A percentile compares a stretch with the other conserved stretches of the same genome.
Conservation (phyloP, 2,797 vertebrate species). For the Prunella strophiata region DNA sequence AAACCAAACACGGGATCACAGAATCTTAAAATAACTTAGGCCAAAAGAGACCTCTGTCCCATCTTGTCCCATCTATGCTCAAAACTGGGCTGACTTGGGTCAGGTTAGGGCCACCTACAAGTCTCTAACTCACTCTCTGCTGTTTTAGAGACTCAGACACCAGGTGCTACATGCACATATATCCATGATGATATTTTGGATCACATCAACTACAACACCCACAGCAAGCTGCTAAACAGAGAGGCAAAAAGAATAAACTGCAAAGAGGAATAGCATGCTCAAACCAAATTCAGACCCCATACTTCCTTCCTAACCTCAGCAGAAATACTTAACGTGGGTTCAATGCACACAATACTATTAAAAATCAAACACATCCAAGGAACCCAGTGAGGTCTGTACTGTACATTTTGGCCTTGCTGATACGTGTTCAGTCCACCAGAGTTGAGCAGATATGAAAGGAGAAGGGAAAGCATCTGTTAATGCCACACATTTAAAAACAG, state of each 20-base stretch:
- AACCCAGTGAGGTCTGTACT: neutral
- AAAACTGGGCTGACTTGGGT: neutral
- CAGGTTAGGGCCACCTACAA: neutral
- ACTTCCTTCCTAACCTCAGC: neutral
- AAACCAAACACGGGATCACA: neutral
- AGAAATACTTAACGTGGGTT: neutral
- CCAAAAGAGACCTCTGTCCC: neutral
- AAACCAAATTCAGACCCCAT: neutral
- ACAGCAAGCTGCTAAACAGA: neutral
- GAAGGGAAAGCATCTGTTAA: neutral
- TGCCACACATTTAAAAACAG: neutral
- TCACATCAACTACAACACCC: neutral
- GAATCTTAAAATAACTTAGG: neutral
- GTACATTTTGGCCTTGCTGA: neutral
- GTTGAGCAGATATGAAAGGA: neutral
- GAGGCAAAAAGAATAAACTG: neutral
- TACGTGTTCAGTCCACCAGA: neutral
- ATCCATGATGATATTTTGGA: neutral
- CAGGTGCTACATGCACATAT: fast-evolving
- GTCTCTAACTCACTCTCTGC: neutral
- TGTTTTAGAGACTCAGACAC: neutral
- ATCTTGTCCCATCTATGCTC: neutral
- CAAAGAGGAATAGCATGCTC: neutral
- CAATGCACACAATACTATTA: neutral
- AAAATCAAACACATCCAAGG: neutral